phyloP scores from a whole-genome alignment of 2,888 invertebrate species.

The Thera britannica region DNA sequence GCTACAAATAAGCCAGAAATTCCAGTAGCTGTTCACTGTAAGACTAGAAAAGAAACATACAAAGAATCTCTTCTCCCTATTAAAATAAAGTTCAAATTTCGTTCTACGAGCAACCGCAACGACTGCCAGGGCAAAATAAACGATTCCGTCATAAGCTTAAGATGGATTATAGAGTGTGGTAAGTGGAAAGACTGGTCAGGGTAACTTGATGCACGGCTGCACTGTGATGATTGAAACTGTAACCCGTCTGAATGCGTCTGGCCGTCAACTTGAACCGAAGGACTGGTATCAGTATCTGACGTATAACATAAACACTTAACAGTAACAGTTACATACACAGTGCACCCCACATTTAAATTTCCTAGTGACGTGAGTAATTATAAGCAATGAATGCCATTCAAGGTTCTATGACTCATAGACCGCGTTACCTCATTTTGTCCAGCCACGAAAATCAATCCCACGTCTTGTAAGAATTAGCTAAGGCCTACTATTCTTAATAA shows the following conservation, averaged over 20 bases:
- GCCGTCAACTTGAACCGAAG: slow-evolving; percentile 16
- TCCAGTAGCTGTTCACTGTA: neutral
- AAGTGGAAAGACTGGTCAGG: neutral
- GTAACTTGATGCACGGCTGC: slow-evolving; percentile 22
- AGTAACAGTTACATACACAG: too few species aligned
- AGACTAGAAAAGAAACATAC: slow-evolving; percentile 1
- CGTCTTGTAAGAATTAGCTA: too few species aligned
- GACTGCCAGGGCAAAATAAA: neutral
- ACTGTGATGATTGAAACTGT: slow-evolving; percentile 23
- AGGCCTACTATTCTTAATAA: too few species aligned
- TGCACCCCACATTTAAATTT: too few species aligned
- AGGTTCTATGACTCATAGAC: too few species aligned
- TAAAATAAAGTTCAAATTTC: slow-evolving; percentile 20
- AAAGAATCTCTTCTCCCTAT: slow-evolving; percentile 5
- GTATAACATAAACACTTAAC: neutral
- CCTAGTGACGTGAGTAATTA: too few species aligned
- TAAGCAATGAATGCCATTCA: too few species aligned
- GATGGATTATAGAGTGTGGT: neutral
- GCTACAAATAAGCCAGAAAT: neutral
- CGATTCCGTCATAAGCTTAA: neutral
- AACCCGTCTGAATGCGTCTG: slow-evolving; percentile 16
- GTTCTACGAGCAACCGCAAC: neutral
- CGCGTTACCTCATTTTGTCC: too few species aligned
- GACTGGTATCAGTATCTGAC: neutral
- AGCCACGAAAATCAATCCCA: too few species aligned